Percentiles rank a stretch among this genome's conserved stretches.
phyloP scores from a whole-genome alignment of 1,140 invertebrate genomes.

The Halyomorpha halys region DNA sequence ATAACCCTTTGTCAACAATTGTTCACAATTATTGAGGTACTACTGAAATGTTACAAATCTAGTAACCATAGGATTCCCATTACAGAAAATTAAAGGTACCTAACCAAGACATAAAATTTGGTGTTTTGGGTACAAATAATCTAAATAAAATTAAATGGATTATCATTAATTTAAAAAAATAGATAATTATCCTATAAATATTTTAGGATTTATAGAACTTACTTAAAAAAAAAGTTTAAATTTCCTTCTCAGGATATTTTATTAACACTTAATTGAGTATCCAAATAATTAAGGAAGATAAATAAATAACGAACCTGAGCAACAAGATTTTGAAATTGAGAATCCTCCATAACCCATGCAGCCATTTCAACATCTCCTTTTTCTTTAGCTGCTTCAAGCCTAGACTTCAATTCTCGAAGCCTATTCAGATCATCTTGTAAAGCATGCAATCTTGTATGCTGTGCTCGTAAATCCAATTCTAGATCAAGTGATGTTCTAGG shows the following conservation, averaged over 20 bases:
- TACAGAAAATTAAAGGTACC: too few relatives aligned
- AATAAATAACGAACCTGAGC: constrained; percentile 39
- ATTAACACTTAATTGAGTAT: constrained; percentile 1
- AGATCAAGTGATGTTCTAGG: constrained; percentile 80
- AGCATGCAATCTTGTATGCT: constrained; percentile 69
- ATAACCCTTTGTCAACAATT: too few relatives aligned
- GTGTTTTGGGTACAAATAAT: too few relatives aligned
- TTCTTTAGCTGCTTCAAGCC: constrained; percentile 51
- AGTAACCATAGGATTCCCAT: too few relatives aligned
- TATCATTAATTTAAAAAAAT: background rate
- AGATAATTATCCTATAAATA: background rate
- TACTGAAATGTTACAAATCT: too few relatives aligned
- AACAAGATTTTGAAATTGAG: constrained; percentile 69
- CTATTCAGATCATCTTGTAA: constrained; percentile 72
- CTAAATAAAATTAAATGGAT: too few relatives aligned
- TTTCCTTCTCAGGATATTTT: background rate
- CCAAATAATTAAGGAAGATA: constrained; percentile 1
- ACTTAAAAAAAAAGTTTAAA: too few relatives aligned
- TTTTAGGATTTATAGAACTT: too few relatives aligned
- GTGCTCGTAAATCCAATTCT: constrained; percentile 81
- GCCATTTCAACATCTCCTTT: constrained; percentile 69
- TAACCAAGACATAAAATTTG: too few relatives aligned
- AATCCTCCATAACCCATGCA: constrained; percentile 74
- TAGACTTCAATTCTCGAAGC: constrained; percentile 62
- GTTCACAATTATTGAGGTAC: too few relatives aligned